Conservation (phyloP, 2,113 vertebrate genomes). For the Albula goreensis region DNA sequence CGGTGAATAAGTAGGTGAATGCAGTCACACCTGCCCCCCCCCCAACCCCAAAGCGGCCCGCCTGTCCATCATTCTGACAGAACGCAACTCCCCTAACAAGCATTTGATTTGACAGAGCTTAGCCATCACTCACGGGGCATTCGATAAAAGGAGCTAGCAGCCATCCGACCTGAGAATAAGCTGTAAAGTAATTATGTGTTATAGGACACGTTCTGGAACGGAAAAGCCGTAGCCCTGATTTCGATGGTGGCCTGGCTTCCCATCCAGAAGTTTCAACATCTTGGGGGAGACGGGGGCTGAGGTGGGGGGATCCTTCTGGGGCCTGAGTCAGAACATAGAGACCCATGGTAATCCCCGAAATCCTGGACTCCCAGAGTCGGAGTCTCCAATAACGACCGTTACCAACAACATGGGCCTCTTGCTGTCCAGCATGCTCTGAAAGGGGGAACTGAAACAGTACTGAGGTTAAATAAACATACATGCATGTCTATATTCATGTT, state of each 20-base stretch:
- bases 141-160: slow-evolving; percentile 46
- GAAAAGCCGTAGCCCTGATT: no score
- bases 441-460: neutral
- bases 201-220: neutral
- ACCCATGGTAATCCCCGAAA: neutral
- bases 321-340: slow-evolving; percentile 6
- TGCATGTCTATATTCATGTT: neutral
- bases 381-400: neutral
- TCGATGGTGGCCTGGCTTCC: no score
- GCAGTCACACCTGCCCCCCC: slow-evolving; percentile 36
- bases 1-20: slow-evolving; percentile 54
- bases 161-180: neutral
- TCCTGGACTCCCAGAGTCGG: neutral
- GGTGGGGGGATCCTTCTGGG: no score
- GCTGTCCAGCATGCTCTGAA: neutral
- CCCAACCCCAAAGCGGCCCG: slow-evolving; percentile 36
- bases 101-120: slow-evolving; percentile 24
- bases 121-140: slow-evolving; percentile 38
- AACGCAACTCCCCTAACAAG: slow-evolving; percentile 18
- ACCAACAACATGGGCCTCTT: neutral
- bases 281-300: no score
- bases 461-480: neutral
- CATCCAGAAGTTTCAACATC: no score
- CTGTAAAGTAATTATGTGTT: slow-evolving; percentile 36
- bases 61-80: slow-evolving; percentile 38